Base-by-base conservation (phyloP, 2,888 invertebrate genomes). In the Trichopria drosophilae region DNA sequence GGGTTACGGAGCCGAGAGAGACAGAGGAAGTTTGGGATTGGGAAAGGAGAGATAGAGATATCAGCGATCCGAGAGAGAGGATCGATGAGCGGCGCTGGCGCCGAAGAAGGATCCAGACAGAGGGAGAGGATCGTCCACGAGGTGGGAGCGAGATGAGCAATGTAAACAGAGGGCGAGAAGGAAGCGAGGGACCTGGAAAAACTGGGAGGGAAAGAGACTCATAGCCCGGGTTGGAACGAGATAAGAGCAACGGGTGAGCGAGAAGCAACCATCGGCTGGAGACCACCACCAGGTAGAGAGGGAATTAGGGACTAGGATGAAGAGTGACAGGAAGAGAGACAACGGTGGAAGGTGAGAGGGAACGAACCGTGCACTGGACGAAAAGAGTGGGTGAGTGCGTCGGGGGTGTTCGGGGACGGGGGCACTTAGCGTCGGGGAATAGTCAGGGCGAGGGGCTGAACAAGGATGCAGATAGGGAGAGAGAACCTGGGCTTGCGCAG, bases 401-500 rank as follows among this genome's bases (percentile, higher is more conserved):
- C n/a, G 22, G 4, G 28, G 9, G 18, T 7, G 15, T 6, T 26
- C 19, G 19, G 39, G 20, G 51, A 37, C 19, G 19, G n/a, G 19
- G 15, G 39, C 24, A 5, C 4, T 12, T 10, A 16, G 16, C 4
- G 35, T n/a, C 13, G 13, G 16, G 6, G 13, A 43, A 36, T 34
- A 28, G 44, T 23, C 22, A 32, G 50, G 3, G 29, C 36, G 19
- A 20, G 22, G 26, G 39, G 41, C 22, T 1, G n/a, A n/a, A n/a
- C n/a, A n/a, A n/a, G n/a, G n/a, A n/a, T n/a, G n/a, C n/a, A n/a
- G n/a, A 40, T 41, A 41, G 32, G 50, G 22, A 45, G 29, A 19
- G 49, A 47, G 45, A 31, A 45, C 15, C 45, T 53, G 57, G 51
- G 53, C 60, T 26, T 58, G 61, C 61, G 64, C 61, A 63, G 45